Conservation (phyloP, 1,140 invertebrate genomes). For the Cheumatopsyche charites region DNA sequence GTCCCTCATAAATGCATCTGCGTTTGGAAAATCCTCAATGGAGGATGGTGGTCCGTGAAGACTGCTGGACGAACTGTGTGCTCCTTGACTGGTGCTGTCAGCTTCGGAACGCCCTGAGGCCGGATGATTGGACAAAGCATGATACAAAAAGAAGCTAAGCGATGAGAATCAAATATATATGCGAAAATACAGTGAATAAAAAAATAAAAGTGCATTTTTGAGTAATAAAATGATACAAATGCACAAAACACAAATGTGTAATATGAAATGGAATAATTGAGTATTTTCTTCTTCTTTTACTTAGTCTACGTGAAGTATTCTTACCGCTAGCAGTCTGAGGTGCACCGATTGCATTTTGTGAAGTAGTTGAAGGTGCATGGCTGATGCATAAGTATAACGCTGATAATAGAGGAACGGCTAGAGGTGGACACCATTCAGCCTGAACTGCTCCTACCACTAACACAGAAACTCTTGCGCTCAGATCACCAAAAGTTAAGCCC, state of each 20-base stretch:
- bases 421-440: constrained; percentile 53
- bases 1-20: constrained; percentile 56
- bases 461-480: constrained; percentile 53
- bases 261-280: neutral
- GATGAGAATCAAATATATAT: constrained; percentile 3
- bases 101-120: constrained; percentile 58
- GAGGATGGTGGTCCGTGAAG: constrained; percentile 48
- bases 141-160: constrained; percentile 31
- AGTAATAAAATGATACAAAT: neutral
- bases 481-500: constrained; percentile 55
- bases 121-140: constrained; percentile 23
- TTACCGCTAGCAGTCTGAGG: constrained; percentile 44
- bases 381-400: constrained; percentile 59
- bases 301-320: neutral
- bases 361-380: constrained; percentile 49
- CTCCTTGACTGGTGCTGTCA: constrained; percentile 53
- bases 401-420: constrained; percentile 56
- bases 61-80: constrained; percentile 48
- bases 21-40: constrained; percentile 57
- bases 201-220: constrained; percentile 5
- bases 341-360: constrained; percentile 31
- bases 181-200: neutral
- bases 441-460: constrained; percentile 58
- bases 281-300: neutral
- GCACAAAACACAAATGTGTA: neutral